These are phyloP conservation scores for Trididemnum clinides DNA, from an alignment of 23 tunicate species.

Conservation along the genomic window DNA sequence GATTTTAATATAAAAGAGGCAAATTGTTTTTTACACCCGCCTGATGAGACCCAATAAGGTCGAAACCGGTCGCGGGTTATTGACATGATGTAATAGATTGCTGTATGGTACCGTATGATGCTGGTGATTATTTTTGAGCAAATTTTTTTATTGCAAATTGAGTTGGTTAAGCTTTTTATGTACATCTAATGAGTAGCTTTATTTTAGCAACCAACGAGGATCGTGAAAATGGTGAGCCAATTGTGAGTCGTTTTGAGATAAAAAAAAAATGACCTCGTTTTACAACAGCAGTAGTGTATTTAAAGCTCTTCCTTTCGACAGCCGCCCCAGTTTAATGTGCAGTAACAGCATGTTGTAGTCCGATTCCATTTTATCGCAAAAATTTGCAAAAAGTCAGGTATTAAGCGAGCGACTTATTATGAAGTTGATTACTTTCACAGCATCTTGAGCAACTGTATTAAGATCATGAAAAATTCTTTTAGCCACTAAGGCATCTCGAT, in stretches of 20 bases:
- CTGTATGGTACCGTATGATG: no score
- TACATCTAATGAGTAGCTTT: neutral
- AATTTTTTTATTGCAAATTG: neutral
- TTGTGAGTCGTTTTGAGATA: neutral
- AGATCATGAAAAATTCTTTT: neutral
- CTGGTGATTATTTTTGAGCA: no score
- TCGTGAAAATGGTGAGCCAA: neutral
- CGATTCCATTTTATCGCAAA: neutral
- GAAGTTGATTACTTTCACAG: neutral
- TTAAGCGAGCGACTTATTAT: neutral
- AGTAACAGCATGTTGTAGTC: constrained; percentile 40
- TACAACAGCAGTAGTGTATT: constrained; percentile 50
- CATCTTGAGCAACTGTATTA: neutral
- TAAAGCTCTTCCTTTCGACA: constrained; percentile 54
- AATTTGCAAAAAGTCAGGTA: neutral
- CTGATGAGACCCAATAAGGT: no score
- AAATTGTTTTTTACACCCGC: no score
- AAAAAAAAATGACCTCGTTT: constrained; percentile 26
- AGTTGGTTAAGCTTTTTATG: neutral
- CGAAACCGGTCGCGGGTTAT: no score
- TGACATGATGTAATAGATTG: no score
- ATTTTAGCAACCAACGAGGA: neutral
- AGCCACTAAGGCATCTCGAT: neutral
- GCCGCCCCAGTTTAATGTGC: constrained; percentile 51
- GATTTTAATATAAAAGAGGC: no score